Percentiles rank a stretch among this genome's conserved stretches.
These are phyloP conservation scores for Uloborus plumipes DNA, from an alignment of 2,888 invertebrate genomes.

Conservation along the genomic window DNA sequence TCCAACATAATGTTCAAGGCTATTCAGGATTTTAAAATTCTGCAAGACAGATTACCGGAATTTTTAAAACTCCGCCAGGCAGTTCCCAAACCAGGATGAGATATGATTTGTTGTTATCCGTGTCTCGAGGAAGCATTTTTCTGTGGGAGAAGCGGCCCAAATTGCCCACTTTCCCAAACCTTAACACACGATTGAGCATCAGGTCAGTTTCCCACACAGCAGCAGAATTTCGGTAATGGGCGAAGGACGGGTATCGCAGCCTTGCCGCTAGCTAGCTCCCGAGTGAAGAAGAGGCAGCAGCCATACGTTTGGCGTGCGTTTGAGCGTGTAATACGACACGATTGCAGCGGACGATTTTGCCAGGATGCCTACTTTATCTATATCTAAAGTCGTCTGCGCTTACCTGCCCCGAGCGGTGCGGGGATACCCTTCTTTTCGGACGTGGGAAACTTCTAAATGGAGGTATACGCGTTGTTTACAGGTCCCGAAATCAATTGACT, in stretches of 20 bases:
- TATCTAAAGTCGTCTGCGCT: not conserved
- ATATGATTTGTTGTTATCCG: too few relatives aligned
- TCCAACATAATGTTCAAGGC: too few relatives aligned
- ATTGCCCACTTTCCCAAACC: too few relatives aligned
- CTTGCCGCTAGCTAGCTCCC: slow-evolving; percentile 32
- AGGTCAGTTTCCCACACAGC: slow-evolving; percentile 55
- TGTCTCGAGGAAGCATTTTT: too few relatives aligned
- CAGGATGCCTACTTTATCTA: slow-evolving; percentile 2
- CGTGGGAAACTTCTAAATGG: too few relatives aligned
- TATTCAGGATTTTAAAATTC: too few relatives aligned
- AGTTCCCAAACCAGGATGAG: too few relatives aligned
- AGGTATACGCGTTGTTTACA: too few relatives aligned
- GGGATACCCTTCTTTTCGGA: not conserved
- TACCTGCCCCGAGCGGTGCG: not conserved
- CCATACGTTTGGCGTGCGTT: slow-evolving; percentile 31
- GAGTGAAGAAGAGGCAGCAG: slow-evolving; percentile 11
- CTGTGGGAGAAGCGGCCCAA: too few relatives aligned
- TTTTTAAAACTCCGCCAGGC: too few relatives aligned
- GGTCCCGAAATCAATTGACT: too few relatives aligned
- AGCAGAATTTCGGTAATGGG: slow-evolving; percentile 8
- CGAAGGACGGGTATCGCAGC: slow-evolving; percentile 36
- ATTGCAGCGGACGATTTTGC: slow-evolving; percentile 11
- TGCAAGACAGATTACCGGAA: too few relatives aligned
- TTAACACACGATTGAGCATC: not conserved
- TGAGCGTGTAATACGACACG: slow-evolving; percentile 57